A percentile compares a stretch with the other conserved stretches of the same genome.
These are phyloP conservation scores for Sturnus vulgaris DNA, from an alignment of 2,113 vertebrate species.

Conservation along the genomic window DNA sequence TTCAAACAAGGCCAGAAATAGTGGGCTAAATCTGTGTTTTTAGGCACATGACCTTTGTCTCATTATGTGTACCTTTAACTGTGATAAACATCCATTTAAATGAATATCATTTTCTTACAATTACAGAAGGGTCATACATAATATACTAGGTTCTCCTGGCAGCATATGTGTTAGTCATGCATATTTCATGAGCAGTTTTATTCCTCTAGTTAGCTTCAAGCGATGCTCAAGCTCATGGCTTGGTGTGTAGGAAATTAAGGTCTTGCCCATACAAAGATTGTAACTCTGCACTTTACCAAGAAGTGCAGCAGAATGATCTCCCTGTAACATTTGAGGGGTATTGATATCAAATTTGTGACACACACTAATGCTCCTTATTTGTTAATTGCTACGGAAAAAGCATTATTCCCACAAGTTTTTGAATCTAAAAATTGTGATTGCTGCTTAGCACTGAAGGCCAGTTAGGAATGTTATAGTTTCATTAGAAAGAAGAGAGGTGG, in stretches of 20 bases:
- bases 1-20: slow-evolving; percentile 55
- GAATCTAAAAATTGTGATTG: neutral
- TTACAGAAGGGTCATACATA: slow-evolving; percentile 78
- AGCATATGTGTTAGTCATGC: slow-evolving; percentile 72
- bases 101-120: slow-evolving; percentile 78
- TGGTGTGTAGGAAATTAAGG: slow-evolving; percentile 69
- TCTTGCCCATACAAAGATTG: slow-evolving; percentile 61
- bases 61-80: slow-evolving; percentile 71
- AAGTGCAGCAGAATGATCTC: slow-evolving; percentile 38
- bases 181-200: slow-evolving; percentile 79
- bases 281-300: slow-evolving; percentile 53
- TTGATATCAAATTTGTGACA: slow-evolving; percentile 45
- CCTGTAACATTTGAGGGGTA: slow-evolving; percentile 16
- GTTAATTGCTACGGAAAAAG: neutral
- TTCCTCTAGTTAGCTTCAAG: slow-evolving; percentile 71
- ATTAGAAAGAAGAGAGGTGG: neutral
- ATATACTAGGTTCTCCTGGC: slow-evolving; percentile 71
- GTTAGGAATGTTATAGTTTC: neutral
- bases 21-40: slow-evolving; percentile 58
- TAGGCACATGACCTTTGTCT: slow-evolving; percentile 71
- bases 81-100: slow-evolving; percentile 79
- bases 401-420: neutral
- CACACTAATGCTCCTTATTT: slow-evolving; percentile 39
- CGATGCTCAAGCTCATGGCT: slow-evolving; percentile 49
- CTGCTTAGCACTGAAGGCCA: neutral